Base-by-base conservation (phyloP, 2,797 vertebrate species). In the Manis pentadactyla region DNA sequence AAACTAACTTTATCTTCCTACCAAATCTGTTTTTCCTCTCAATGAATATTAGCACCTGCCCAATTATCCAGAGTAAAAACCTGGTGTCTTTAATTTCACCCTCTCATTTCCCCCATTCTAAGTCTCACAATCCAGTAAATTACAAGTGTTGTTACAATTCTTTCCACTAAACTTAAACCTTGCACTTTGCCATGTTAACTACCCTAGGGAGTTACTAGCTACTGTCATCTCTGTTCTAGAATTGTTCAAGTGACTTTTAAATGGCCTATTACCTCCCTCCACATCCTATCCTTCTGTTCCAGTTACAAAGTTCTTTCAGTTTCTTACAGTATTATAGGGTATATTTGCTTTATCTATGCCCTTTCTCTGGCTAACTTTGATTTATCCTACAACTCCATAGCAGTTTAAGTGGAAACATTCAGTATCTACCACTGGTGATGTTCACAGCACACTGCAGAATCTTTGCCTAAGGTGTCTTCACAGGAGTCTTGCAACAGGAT, bases 201-300 rank as follows among this genome's bases (percentile, higher is more conserved):
- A 69, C 34, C 9, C n/a, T 64, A 61, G 46, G 46, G 10, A 46
- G 34, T n/a, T 49, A 73, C 17, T 19, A 91, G 66, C 23, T 59
- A 59, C 46, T 86, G 74, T n/a, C 71, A 64, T 14, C 21, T 94
- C 39, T 86, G 34, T 69, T 79, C 64, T 42, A 83, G 34, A 97
- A 79, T 59, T 96, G n/a, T 92, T 92, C 29, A 92, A 94, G 81
- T 12, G 17, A 46, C 7, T 37, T 75, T 81, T 90, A 75, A 59
- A 5, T 57, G 46, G 74, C 46, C 37, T 93, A 39, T 46, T 75
- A 64, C 9, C 15, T 86, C 49, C 37, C n/a, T 79, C 5, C 1
- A 92, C 14, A 73, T 18, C 46, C 90, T 46, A 61, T 90, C 49
- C 21, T n/a, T 97, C n/a, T 71, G 23, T 74, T 86, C 7, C 2